Base-by-base conservation (phyloP, 1,140 invertebrate genomes). In the Prorops nasuta region DNA sequence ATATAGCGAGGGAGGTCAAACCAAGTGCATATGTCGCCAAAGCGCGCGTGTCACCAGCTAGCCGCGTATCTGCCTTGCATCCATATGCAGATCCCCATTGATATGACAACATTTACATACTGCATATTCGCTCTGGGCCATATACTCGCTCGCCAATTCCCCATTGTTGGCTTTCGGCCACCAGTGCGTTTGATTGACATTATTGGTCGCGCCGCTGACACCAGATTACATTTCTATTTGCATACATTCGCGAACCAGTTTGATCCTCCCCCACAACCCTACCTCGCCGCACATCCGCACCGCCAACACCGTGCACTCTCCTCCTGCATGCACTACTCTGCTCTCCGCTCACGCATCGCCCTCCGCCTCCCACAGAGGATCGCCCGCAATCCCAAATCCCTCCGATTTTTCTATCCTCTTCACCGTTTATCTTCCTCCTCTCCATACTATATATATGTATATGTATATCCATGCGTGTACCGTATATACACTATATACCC, bases 21-120 rank as follows among this genome's bases (percentile, higher is more conserved):
- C 49, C 51, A 36, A 54, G 49, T 70, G 68, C 69, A 72, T 55
- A 67, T 70, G 69, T 69, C 71, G 67, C 65, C 64, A 64, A 66
- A 63, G 56, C 60, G 46, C 59, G 64, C 65, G 68, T 70, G 69
- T 73, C 68, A 69, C 57, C 63, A 4, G 9, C 22, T 31, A 20
- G 63, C 61, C 51, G 60, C 60, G 63, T 72, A 73, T 71, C 66
- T 66, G 55, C 31, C 54, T 58, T 24, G 71, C 71, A 77, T 77
- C 75, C 74, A 76, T 76, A 76, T 77, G 74, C 72, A 76, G 75
- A 77, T 76, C 65, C 67, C 64, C 62, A 71, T 69, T 72, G 72
- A 77, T 77, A 76, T 76, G 73, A 77, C 74, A 76, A 76, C 72
- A 77, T 77, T 77, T 77, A 76, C 75, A 77, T 74, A 76, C 74